Evolutionary conservation across 2,888 invertebrate genomes (phyloP).

Genomic region (Tetramorium bicarinatum): DNA sequence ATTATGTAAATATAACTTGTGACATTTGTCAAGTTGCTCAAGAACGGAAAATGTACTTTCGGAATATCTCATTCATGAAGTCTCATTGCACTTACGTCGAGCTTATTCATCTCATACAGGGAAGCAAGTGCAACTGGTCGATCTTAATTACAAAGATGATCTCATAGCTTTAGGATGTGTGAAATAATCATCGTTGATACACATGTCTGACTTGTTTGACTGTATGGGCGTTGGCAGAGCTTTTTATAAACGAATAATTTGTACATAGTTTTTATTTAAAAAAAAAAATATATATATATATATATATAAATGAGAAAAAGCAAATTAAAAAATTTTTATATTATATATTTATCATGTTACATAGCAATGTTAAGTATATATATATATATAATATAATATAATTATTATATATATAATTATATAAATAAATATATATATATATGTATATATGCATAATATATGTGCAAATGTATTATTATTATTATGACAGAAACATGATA

Average conservation of each 20-base stretch:
- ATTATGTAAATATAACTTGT: constrained; percentile 29
- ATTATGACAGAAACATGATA: background rate
- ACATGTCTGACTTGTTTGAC: constrained; percentile 74
- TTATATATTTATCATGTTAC: background rate
- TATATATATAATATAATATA: too few relatives aligned
- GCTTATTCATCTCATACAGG: constrained; percentile 64
- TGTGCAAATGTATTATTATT: too few relatives aligned
- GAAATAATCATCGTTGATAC: constrained; percentile 81
- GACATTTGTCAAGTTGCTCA: constrained; percentile 16
- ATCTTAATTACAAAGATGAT: constrained; percentile 86
- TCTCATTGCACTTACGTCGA: constrained; percentile 62
- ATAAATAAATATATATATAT: background rate
- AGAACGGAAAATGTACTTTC: constrained; percentile 50
- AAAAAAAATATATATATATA: background rate
- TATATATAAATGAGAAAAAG: background rate
- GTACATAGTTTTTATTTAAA: background rate
- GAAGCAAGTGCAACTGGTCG: constrained; percentile 83
- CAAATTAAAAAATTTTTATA: background rate
- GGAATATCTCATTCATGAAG: constrained; percentile 61
- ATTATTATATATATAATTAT: too few relatives aligned
- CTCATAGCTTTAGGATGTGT: constrained; percentile 84
- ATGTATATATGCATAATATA: background rate
- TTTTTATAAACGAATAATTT: constrained; percentile 40
- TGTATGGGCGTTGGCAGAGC: constrained; percentile 71
- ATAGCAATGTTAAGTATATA: background rate